Evolutionary conservation across 1,140 invertebrate genomes (phyloP), one percentile per base, ranked within the genome.

Genomic region (Ceratoteleas bidentatus): DNA sequence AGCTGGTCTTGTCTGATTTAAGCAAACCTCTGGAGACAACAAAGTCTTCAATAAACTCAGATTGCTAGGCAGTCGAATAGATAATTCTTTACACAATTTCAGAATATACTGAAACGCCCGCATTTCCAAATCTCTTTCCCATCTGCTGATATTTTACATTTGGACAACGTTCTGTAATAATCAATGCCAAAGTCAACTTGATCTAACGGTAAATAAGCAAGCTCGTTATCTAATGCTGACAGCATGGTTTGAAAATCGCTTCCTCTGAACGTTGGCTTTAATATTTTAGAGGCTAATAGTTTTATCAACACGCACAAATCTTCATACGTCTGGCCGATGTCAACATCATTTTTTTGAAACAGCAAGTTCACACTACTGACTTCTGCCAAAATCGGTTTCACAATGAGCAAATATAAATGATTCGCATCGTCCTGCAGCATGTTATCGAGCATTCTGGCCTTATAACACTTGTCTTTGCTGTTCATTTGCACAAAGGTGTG

Each of bases 381-480:
- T 69, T 85, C 84, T 9, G 52, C 54, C n/a, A 87, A 53, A 60
- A 81, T 79, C 3, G 78, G 75, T 50, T 83, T 69, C 11, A 83
- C 13, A 54, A 85, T 68, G 9, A 78, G 4, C 0, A 84, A 52
- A 60, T 81, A 82, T 16, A 83, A 49, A 9, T 62, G 52, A 58
- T 84, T 87, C 8, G 14, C 53, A 64, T 81, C 49, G 34, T 87
- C 82, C 5, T 75, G 50, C 16, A 85, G 75, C 72, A 85, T 83
- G 14, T 81, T 66, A 54, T 73, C 52, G 9, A 89, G 36, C n/a
- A 76, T 62, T 60, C 83, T 58, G n/a, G 84, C 79, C 33, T 69
- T 87, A 33, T 79, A 86, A 72, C 65, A 84, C 58, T 78, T 81
- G 47, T 85, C 77, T 9, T 74, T 36, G n/a, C 7, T 7, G 32